phyloP scores from a whole-genome alignment of 1,140 invertebrate genomes.

The Camponotus vicinus region DNA sequence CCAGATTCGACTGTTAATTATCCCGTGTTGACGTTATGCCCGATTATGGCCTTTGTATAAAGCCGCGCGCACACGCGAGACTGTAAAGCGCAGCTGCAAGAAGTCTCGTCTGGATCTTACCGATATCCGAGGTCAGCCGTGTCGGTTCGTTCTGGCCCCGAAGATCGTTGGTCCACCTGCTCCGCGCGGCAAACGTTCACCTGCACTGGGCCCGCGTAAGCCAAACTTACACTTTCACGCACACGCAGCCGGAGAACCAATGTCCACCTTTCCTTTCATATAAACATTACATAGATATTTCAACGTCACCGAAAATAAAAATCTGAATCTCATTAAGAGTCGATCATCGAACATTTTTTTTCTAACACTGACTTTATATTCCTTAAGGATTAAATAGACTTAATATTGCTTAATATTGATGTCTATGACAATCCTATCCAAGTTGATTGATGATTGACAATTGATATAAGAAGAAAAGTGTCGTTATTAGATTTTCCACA shows the following conservation, averaged over 20 bases:
- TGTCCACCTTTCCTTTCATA: conserved; percentile 22
- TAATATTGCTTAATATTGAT: too few relatives aligned
- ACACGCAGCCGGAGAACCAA: neutral
- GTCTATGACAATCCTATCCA: too few relatives aligned
- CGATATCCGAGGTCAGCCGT: conserved; percentile 74
- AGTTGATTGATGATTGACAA: too few relatives aligned
- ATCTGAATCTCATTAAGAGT: neutral
- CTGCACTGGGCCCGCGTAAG: conserved; percentile 75
- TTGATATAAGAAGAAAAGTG: neutral
- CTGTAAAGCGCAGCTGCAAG: conserved; percentile 80
- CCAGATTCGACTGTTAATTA: conserved; percentile 54
- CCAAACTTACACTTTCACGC: conserved; percentile 57
- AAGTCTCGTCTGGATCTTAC: conserved; percentile 71
- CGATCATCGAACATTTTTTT: neutral
- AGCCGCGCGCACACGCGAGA: conserved; percentile 53
- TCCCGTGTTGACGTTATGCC: neutral
- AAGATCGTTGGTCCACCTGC: conserved; percentile 82
- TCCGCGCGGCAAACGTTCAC: conserved; percentile 77
- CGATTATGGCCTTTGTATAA: neutral
- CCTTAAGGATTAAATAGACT: neutral
- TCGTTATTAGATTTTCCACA: neutral
- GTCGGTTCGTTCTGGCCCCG: conserved; percentile 70
- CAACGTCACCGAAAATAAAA: neutral
- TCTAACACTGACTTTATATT: neutral
- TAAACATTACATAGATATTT: neutral